Evolutionary conservation across 2,113 vertebrate genomes (phyloP), one percentile per base, ranked within the genome.

Genomic region (Sebastes fasciatus): DNA sequence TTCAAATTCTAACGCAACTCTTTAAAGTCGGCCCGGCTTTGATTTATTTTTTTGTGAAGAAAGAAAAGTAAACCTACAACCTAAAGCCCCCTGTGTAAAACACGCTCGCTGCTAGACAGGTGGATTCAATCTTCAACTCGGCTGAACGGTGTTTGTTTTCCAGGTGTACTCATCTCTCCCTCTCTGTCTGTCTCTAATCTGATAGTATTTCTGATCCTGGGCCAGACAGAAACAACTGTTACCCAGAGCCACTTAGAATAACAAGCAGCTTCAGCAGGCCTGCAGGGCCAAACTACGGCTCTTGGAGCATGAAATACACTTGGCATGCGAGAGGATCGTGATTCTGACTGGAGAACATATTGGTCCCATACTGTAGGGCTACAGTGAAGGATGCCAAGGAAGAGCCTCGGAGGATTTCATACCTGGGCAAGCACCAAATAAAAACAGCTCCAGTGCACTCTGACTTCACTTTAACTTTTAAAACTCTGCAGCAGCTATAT

Each of bases 221-320:
- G 79, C 85, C 89, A 93, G 86, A 90, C 82, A 85, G 63, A 87
- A 86, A 89, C 88, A 92, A 91, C 84, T 79, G 87, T 92, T 87
- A 83, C 79, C 91, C 66, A 64, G 77, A 87, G 60, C 77, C 87
- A 81, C 65, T 82, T 81, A 82, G 80, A 92, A 92, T 88, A 92
- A 92, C 86, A 91, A 94, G 80, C 86, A 89, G 88, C 70, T 85
- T 67, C 62, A 16, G 75, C 64, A 34, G 71, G 71, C 66, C 86
- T 89, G 67, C 68, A 17, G 88, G 84, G 74, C 80, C 77, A 54
- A 82, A 77, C 83, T 58, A 54, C 63, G 17, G 65, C 75, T 75
- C 75, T 54, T 58, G 74, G 77, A 82, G 86, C 86, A 83, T 78
- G 68, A 89, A 86, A 91, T 76, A 60, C 80, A 83, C 78, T 88